Conservation (phyloP, 2,113 vertebrate genomes). For the Pleuronectes platessa region DNA sequence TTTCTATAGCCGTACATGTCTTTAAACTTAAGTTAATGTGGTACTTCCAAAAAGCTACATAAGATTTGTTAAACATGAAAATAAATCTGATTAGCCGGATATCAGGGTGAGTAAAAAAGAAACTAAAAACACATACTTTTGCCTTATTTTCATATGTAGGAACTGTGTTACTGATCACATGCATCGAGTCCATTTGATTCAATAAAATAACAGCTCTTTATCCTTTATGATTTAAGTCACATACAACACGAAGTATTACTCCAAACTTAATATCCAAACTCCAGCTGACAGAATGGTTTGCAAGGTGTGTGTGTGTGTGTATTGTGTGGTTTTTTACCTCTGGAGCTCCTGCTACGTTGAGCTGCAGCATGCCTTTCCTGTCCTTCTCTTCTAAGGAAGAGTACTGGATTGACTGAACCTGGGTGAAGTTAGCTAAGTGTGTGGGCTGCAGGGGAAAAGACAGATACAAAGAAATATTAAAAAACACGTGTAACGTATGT, state of each 20-base stretch:
- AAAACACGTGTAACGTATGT: not conserved
- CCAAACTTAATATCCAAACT: not conserved
- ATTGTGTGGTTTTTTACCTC: slow-evolving; percentile 80
- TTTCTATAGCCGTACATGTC: too few relatives aligned
- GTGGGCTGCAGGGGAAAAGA: slow-evolving; percentile 85
- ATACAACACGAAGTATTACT: not conserved
- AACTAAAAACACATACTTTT: not conserved
- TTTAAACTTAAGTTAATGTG: too few relatives aligned
- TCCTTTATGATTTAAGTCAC: not conserved
- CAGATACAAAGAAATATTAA: slow-evolving; percentile 1
- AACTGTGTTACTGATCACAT: too few relatives aligned
- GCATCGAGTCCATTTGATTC: too few relatives aligned
- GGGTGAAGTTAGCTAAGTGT: slow-evolving; percentile 94
- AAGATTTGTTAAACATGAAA: too few relatives aligned
- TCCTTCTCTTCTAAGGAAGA: slow-evolving; percentile 93
- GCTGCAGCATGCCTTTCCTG: slow-evolving; percentile 92
- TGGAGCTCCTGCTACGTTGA: slow-evolving; percentile 92
- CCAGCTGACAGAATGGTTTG: not conserved
- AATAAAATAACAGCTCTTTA: not conserved
- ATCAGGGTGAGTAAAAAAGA: too few relatives aligned
- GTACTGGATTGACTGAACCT: slow-evolving; percentile 96
- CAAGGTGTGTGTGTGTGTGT: not conserved
- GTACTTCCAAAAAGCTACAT: too few relatives aligned
- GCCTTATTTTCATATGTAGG: too few relatives aligned
- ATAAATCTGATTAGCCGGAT: not conserved